These are phyloP conservation scores for Gambusia affinis DNA, from an alignment of 2,113 vertebrate genomes.

Conservation along the genomic window DNA sequence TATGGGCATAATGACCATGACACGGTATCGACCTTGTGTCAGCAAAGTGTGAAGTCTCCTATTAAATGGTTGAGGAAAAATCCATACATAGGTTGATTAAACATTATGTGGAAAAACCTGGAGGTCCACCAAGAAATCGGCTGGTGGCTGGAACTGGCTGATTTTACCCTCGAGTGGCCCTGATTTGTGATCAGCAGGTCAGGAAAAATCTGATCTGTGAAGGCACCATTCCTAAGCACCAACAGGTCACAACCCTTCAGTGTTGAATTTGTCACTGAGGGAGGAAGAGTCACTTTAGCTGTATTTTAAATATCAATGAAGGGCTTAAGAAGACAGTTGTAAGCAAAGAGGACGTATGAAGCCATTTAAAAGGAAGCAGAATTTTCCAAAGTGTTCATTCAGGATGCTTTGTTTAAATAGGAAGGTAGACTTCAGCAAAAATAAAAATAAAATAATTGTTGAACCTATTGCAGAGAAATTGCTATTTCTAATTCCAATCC, in stretches of 20 bases:
- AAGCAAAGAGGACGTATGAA: neutral
- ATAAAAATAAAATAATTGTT: neutral
- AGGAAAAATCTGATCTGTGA: neutral
- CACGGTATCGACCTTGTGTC: slow-evolving; percentile 61
- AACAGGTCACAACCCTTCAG: neutral
- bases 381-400: neutral
- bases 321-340: neutral
- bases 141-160: neutral
- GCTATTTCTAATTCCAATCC: neutral
- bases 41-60: slow-evolving; percentile 44
- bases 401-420: neutral
- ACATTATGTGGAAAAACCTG: slow-evolving; percentile 25
- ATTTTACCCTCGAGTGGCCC: neutral
- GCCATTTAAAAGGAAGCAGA: neutral
- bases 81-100: slow-evolving; percentile 59
- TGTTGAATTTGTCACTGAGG: neutral
- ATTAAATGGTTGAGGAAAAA: slow-evolving; percentile 64
- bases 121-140: neutral
- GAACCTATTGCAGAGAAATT: neutral
- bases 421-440: neutral
- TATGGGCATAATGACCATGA: slow-evolving; percentile 70
- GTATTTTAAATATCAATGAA: neutral
- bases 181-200: neutral
- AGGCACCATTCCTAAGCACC: neutral
- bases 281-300: neutral